These are phyloP conservation scores for Sphaerophoria taeniata DNA, from an alignment of 2,888 invertebrate genomes.

Conservation along the genomic window DNA sequence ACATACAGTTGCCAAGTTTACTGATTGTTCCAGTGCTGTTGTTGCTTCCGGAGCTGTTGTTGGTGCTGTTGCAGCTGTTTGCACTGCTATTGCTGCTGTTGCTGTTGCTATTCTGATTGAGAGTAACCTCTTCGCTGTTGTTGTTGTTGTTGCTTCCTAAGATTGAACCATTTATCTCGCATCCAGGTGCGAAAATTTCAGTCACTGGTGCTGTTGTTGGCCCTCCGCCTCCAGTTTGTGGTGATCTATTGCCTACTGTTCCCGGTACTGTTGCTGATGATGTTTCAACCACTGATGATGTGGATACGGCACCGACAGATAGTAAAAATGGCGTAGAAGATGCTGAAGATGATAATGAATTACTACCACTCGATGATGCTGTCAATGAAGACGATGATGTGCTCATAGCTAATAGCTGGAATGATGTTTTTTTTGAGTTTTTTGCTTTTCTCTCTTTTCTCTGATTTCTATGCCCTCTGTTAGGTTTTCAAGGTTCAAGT, in stretches of 20 bases:
- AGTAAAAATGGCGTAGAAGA: constrained; percentile 61
- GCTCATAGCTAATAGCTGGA: constrained; percentile 73
- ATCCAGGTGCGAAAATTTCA: constrained; percentile 48
- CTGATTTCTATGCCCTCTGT: neutral
- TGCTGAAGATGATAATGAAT: constrained; percentile 73
- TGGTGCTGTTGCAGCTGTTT: constrained; percentile 66
- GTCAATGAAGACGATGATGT: constrained; percentile 68
- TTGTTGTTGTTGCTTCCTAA: constrained; percentile 62
- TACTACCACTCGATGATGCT: constrained; percentile 74
- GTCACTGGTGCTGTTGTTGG: constrained; percentile 35
- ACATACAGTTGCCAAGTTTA: constrained; percentile 66
- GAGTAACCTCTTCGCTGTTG: constrained; percentile 62
- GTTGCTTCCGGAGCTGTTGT: no score
- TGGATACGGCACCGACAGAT: constrained; percentile 42
- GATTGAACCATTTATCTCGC: constrained; percentile 60
- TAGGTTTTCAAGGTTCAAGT: neutral
- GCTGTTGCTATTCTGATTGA: constrained; percentile 68
- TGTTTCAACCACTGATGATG: constrained; percentile 65
- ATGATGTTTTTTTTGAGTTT: constrained; percentile 40
- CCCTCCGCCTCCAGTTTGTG: constrained; percentile 55
- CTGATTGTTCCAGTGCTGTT: constrained; percentile 41
- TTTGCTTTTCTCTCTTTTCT: constrained; percentile 6
- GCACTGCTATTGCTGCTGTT: constrained; percentile 72
- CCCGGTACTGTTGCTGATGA: constrained; percentile 46
- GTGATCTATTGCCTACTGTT: constrained; percentile 59